A percentile compares a stretch with the other conserved stretches of the same genome.
phyloP scores from a whole-genome alignment of 2,797 vertebrate genomes.

The Cossypha polioptera region DNA sequence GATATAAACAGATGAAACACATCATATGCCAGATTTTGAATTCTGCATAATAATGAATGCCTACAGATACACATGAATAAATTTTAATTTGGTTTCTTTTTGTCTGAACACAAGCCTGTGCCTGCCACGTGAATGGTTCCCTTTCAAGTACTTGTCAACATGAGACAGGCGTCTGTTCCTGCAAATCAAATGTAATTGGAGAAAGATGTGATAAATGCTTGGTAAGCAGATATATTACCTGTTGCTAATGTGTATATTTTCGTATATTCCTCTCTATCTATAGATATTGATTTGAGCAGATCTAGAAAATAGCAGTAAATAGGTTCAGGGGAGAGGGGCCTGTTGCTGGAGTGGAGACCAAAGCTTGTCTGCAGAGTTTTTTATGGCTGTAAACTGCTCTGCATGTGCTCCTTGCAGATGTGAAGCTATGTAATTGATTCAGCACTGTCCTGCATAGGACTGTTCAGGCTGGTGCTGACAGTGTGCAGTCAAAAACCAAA shows the following conservation, averaged over 20 bases:
- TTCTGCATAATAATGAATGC: neutral
- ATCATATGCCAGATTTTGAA: neutral
- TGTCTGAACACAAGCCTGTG: constrained; percentile 78
- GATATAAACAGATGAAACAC: neutral
- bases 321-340: neutral
- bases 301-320: neutral
- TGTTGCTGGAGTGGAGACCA: neutral
- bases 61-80: neutral
- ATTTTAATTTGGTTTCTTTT: neutral
- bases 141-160: constrained; percentile 80
- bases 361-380: neutral
- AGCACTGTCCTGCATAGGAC: neutral
- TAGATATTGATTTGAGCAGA: neutral
- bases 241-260: neutral
- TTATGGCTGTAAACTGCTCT: neutral
- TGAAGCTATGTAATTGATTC: neutral
- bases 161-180: constrained; percentile 84
- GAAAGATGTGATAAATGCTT: constrained; percentile 84
- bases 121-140: constrained; percentile 82
- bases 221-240: constrained; percentile 74
- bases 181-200: constrained; percentile 82
- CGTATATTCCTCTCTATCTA: neutral
- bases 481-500: neutral
- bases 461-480: neutral
- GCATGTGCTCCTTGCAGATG: neutral